Conservation (phyloP, 2,888 invertebrate genomes). For the Hecatera dysodea region DNA sequence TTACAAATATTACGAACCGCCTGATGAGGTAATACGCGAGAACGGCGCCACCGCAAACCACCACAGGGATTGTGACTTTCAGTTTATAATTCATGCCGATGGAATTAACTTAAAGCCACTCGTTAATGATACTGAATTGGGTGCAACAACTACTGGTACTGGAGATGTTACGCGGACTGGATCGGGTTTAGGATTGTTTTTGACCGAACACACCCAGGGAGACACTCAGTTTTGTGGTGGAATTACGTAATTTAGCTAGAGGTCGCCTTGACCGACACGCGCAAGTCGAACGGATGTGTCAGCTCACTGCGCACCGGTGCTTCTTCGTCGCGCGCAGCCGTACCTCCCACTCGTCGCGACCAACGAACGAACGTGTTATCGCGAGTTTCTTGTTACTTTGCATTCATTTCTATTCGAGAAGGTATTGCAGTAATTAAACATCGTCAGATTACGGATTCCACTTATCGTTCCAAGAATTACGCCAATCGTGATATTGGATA, state of each 20-base stretch:
- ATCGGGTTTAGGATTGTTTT: constrained; percentile 77
- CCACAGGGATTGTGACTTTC: constrained; percentile 88
- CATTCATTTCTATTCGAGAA: constrained; percentile 83
- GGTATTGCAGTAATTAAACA: constrained; percentile 79
- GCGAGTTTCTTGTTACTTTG: constrained; percentile 88
- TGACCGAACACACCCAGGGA: constrained; percentile 87
- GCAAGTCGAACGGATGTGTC: constrained; percentile 89
- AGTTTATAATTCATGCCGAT: constrained; percentile 88
- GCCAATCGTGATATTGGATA: constrained; percentile 73
- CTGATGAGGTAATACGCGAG: constrained; percentile 90
- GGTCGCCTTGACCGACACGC: constrained; percentile 89
- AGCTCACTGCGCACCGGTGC: constrained; percentile 89
- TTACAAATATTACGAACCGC: constrained; percentile 84
- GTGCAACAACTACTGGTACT: constrained; percentile 74
- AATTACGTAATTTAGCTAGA: constrained; percentile 90
- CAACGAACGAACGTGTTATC: constrained; percentile 84
- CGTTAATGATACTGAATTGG: constrained; percentile 61
- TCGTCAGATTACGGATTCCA: constrained; percentile 84
- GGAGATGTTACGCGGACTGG: constrained; percentile 79
- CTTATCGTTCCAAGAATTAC: constrained; percentile 79
- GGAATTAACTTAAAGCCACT: constrained; percentile 71
- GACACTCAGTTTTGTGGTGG: constrained; percentile 82
- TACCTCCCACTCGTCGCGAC: constrained; percentile 86
- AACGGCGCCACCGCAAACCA: constrained; percentile 89
- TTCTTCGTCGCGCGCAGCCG: constrained; percentile 84